A percentile compares a stretch with the other conserved stretches of the same genome.
These are phyloP conservation scores for Theristus sp. DNA, from an alignment of 2,888 invertebrate genomes.

Conservation along the genomic window DNA sequence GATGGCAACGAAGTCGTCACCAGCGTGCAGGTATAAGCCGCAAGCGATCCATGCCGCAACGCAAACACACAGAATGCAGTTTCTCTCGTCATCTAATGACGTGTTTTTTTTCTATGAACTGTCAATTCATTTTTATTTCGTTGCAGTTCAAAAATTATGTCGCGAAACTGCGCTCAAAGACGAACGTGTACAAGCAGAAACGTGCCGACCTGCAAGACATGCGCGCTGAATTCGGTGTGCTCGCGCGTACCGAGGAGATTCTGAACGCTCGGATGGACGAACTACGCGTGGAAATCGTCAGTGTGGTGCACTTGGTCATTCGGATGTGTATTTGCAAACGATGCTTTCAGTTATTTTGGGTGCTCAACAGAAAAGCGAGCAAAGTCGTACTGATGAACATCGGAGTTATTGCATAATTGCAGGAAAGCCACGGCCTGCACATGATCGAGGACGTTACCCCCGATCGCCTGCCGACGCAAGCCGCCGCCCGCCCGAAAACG, in stretches of 20 bases:
- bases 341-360: too few relatives aligned
- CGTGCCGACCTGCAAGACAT: constrained; percentile 53
- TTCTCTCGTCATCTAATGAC: too few relatives aligned
- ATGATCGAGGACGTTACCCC: too few relatives aligned
- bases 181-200: constrained; percentile 59
- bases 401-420: too few relatives aligned
- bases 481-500: constrained; percentile 22
- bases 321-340: background rate
- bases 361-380: too few relatives aligned
- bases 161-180: constrained; percentile 56
- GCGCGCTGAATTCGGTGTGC: constrained; percentile 54
- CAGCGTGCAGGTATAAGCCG: constrained; percentile 50
- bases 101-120: too few relatives aligned
- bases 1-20: constrained; percentile 50
- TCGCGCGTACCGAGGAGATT: constrained; percentile 55
- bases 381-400: too few relatives aligned
- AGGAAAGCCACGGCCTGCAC: too few relatives aligned
- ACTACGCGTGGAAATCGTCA: constrained; percentile 41
- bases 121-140: background rate
- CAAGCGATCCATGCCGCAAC: too few relatives aligned
- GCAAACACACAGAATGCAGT: too few relatives aligned
- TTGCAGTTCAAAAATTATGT: constrained; percentile 59
- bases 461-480: background rate
- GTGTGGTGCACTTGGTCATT: constrained; percentile 10
- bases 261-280: constrained; percentile 39